A percentile compares a stretch with the other conserved stretches of the same genome.
These are phyloP conservation scores for Villa cingulata DNA, from an alignment of 2,888 invertebrate species.

Conservation along the genomic window DNA sequence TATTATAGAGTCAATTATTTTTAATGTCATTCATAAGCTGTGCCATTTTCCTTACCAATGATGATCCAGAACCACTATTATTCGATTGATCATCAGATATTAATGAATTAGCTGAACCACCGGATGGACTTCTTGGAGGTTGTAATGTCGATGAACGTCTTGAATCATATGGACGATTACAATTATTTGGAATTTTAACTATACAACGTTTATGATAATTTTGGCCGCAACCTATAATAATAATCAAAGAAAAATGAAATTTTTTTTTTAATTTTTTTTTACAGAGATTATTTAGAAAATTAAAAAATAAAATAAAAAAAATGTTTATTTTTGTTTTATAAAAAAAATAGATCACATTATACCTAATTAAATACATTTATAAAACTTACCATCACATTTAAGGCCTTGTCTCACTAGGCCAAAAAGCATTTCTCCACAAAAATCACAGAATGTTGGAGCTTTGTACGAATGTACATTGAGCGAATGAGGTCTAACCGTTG, in stretches of 20 bases:
- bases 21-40: conserved; percentile 44
- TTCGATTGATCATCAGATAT: conserved; percentile 42
- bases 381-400: conserved; percentile 82
- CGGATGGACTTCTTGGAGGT: conserved; percentile 55
- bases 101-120: conserved; percentile 52
- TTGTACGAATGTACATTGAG: conserved; percentile 96
- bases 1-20: conserved; percentile 17
- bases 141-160: conserved; percentile 36
- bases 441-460: conserved; percentile 98
- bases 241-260: conserved; percentile 5
- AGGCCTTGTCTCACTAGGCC: conserved; percentile 96
- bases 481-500: conserved; percentile 72
- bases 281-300: too few relatives aligned
- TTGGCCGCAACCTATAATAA: conserved; percentile 73
- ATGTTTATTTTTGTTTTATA: too few relatives aligned
- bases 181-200: conserved; percentile 96
- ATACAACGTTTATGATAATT: conserved; percentile 98
- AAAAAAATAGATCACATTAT: too few relatives aligned
- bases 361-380: neutral
- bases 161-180: conserved; percentile 45
- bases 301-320: too few relatives aligned
- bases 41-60: conserved; percentile 63
- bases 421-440: conserved; percentile 98
- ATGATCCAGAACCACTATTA: conserved; percentile 36
- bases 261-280: conserved; percentile 11